Base-by-base conservation (phyloP, 2,113 vertebrate genomes). In the Aphyosemion australe region DNA sequence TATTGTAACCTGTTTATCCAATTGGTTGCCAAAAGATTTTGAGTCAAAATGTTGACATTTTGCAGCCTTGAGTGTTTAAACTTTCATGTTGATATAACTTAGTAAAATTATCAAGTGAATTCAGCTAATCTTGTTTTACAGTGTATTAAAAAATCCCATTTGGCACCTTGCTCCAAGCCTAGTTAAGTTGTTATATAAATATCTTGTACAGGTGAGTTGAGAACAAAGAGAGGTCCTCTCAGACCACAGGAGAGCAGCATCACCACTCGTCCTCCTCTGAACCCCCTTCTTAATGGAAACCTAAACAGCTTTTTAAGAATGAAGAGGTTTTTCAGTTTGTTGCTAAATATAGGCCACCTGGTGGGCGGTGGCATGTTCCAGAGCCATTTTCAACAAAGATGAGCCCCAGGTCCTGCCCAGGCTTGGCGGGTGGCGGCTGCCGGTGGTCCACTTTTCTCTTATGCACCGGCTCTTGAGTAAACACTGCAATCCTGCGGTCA, bases 381-480 rank as follows among this genome's bases (percentile, higher is more conserved):
- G 80, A 90, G 91, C 91, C 92, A 92, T 88, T 90, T 91, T 89
- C 90, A 92, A 92, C 93, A 93, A 90, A 92, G 93, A 93, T 92
- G 90, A 93, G 89, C 89, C 90, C 80, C 85, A 87, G 86, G 82
- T 78, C 83, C 79, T 79, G 86, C 76, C 90, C 86, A 80, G 84
- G 39, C 90, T 90, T 63, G 55, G 85, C 85, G 90, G 90, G 89
- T 90, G 90, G 90, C 71, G 77, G 74, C 88, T 88, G 87, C 87
- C 78, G 91, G 93, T 94, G 93, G 92, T 94, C 92, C 71, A 75
- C 85, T 82, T 81, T 92, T 93, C 91, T 92, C 91, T 92, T 91
- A 91, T 93, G 90, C 93, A 93, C 91, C 76, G 91, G 91, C 92
- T 94, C 86, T 91, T 88, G 91, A 86, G 85, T 89, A 92, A 94